phyloP scores from a whole-genome alignment of 2,888 invertebrate genomes.

The Julus scandinavius region DNA sequence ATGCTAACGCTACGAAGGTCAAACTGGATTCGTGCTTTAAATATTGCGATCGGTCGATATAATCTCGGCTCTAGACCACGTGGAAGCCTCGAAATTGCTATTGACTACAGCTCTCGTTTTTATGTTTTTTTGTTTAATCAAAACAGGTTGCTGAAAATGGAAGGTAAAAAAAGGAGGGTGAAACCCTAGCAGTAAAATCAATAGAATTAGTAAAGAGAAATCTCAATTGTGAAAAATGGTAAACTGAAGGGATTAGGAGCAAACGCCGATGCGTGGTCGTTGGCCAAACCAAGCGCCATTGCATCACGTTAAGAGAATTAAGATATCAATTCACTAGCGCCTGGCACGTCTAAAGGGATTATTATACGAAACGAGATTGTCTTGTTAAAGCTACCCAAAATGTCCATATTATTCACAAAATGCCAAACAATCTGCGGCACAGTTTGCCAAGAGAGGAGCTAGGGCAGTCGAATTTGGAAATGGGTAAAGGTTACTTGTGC shows the following conservation, averaged over 20 bases:
- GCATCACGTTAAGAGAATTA: neutral
- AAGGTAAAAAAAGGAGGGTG: neutral
- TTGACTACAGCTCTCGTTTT: neutral
- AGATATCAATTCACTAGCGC: neutral
- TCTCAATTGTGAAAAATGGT: neutral
- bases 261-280: neutral
- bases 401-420: neutral
- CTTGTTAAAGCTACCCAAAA: constrained; percentile 34
- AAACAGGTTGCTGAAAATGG: neutral
- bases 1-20: neutral
- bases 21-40: neutral
- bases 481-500: neutral
- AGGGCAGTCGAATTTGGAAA: neutral
- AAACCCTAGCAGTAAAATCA: neutral
- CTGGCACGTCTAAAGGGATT: constrained; percentile 34
- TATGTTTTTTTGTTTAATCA: neutral
- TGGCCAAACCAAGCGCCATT: neutral
- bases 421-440: neutral
- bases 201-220: neutral
- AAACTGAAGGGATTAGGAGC: neutral
- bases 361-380: neutral
- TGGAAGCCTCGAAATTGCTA: neutral
- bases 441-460: neutral
- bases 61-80: neutral
- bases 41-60: neutral